phyloP scores from a whole-genome alignment of 2,888 invertebrate species.

The Deilephila elpenor region DNA sequence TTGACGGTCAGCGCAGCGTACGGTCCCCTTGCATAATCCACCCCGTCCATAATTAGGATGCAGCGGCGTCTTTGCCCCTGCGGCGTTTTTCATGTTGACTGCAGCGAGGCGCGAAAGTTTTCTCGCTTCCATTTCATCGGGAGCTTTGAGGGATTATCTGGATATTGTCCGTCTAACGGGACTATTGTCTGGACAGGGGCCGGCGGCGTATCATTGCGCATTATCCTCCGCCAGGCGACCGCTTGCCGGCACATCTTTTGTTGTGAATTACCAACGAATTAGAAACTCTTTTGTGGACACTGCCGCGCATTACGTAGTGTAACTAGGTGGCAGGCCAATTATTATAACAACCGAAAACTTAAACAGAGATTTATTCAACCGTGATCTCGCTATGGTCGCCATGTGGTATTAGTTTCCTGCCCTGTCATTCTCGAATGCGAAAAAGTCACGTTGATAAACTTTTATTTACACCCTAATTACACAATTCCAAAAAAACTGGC shows the following conservation, averaged over 20 bases:
- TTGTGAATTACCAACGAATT: conserved; percentile 80
- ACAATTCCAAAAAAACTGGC: conserved; percentile 75
- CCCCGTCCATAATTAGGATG: conserved; percentile 66
- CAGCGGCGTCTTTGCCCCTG: conserved; percentile 66
- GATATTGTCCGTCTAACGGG: conserved; percentile 77
- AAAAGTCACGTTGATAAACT: conserved; percentile 13
- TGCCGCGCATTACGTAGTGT: conserved; percentile 71
- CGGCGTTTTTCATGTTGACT: conserved; percentile 67
- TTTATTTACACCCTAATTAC: conserved; percentile 76
- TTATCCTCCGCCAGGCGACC: conserved; percentile 70
- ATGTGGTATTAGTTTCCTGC: conserved; percentile 8
- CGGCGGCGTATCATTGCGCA: conserved; percentile 78
- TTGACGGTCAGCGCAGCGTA: conserved; percentile 67
- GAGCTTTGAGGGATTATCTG: conserved; percentile 78
- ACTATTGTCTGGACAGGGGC: conserved; percentile 63
- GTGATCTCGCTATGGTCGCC: conserved; percentile 25
- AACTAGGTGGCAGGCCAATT: conserved; percentile 79
- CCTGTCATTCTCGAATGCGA: background rate
- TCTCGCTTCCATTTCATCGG: conserved; percentile 74
- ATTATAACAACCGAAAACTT: conserved; percentile 48
- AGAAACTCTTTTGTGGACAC: conserved; percentile 69
- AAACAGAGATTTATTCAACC: conserved; percentile 34
- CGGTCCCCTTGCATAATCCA: conserved; percentile 73
- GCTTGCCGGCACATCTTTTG: conserved; percentile 66
- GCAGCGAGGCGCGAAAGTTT: conserved; percentile 79